Evolutionary conservation across 92 coral and sea anemone genomes (phyloP).

Genomic region (Siderastrea radians): DNA sequence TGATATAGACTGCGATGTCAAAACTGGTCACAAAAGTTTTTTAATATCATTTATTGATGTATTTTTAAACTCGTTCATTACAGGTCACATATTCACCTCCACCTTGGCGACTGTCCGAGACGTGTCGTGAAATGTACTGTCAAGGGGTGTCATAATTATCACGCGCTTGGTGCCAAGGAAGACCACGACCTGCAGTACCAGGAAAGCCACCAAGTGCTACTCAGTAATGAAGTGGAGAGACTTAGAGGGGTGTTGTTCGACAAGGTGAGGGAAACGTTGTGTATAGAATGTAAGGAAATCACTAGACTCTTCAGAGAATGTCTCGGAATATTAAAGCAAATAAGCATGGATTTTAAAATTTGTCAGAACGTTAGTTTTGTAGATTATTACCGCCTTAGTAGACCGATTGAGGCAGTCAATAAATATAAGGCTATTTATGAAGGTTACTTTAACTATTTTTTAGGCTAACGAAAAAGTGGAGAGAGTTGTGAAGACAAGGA

Average conservation of each 20-base stretch:
- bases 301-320: not conserved
- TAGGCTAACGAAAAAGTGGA: conserved; percentile 14
- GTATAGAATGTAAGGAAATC: not conserved
- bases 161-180: not conserved
- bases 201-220: conserved; percentile 9
- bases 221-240: conserved; percentile 22
- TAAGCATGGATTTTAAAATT: not conserved
- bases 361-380: not conserved
- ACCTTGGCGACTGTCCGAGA: conserved; percentile 5
- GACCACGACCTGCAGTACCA: conserved; percentile 12
- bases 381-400: not conserved
- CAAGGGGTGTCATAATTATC: conserved; percentile 8
- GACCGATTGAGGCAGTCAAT: not conserved
- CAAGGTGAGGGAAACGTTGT: not conserved
- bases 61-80: no score
- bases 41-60: no score
- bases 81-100: not conserved
- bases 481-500: not conserved
- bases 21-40: not conserved
- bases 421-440: not conserved
- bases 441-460: not conserved
- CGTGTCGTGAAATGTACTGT: conserved; percentile 12
- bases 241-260: not conserved
- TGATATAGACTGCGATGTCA: not conserved
- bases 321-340: not conserved